A percentile compares a stretch with the other conserved stretches of the same genome.
Conservation (phyloP, 2,113 vertebrate species). For the Ptilonorhynchus violaceus region DNA sequence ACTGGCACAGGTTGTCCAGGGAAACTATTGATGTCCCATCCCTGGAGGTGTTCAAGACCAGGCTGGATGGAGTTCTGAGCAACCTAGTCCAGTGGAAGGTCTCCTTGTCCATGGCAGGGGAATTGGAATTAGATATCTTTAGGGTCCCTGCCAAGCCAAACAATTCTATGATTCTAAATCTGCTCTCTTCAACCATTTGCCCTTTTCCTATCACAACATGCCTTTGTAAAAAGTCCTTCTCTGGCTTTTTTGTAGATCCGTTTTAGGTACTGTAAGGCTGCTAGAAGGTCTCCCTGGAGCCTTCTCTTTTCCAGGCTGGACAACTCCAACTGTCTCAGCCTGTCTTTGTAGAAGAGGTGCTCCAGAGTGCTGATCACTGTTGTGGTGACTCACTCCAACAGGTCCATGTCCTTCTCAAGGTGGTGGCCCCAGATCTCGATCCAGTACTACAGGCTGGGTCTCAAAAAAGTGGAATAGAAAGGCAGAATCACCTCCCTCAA, state of each 20-base stretch:
- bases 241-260: background rate
- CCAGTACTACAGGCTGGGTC: background rate
- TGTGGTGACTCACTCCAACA: background rate
- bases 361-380: background rate
- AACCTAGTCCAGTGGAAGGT: background rate
- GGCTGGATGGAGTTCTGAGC: background rate
- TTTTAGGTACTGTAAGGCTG: background rate
- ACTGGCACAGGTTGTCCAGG: background rate
- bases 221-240: background rate
- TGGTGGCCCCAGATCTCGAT: background rate
- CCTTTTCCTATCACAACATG: background rate
- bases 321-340: background rate
- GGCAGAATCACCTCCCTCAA: background rate
- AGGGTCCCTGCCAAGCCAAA: background rate
- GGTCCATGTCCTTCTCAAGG: background rate
- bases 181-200: background rate
- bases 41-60: background rate
- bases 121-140: background rate
- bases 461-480: background rate
- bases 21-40: background rate
- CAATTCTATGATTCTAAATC: background rate
- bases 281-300: background rate
- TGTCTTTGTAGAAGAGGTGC: background rate
- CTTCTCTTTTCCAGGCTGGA: background rate
- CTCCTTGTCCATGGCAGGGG: accelerated